Evolutionary conservation across 2,797 vertebrate genomes (phyloP), one percentile per base, ranked within the genome.

Genomic region (Pseudochaenichthys georgianus): DNA sequence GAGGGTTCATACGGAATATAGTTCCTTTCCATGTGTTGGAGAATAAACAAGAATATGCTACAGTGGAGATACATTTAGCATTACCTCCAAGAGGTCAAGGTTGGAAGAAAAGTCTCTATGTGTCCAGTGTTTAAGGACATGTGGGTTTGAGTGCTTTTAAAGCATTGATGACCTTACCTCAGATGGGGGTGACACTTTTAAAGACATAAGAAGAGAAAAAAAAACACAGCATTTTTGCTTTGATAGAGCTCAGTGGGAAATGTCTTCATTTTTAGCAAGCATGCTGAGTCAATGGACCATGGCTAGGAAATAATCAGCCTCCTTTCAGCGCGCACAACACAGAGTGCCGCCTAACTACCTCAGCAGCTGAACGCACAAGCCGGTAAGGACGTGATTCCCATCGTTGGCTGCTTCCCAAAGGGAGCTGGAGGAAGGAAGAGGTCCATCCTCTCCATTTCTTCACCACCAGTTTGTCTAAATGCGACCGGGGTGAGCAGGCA

Each of bases 251-350:
- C 69, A 62, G 77, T 64, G 65, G 73, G 80, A 80, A 79, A 78
- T 45, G 48, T 88, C 87, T 89, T 85, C 82, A 77, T 88, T 87
- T 83, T 82, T 71, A 83, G 78, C 71, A 21, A 71, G 75, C 82
- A 77, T 74, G 82, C 70, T 62, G 87, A 89, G 84, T 79, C 81
- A 84, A 76, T 86, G 82, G 70, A 85, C 61, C 72, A 12, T 64
- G 67, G 73, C 78, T 51, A 4, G 70, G 76, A 89, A 88, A 87
- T 82, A 89, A 89, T 86, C 78, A 81, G 71, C 70, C 78, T 74
- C 66, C 75, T 69, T 79, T 85, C 46, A 59, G 61, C 3, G 4
- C 31, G 19, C 45, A 68, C 81, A 78, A 64, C 69, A 59, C 71
- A 67, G 62, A 72, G 75, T 3, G 3, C 66, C 3, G 12, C 73